A percentile compares a stretch with the other conserved stretches of the same genome.
Evolutionary conservation across 2,113 vertebrate genomes (phyloP).

Genomic region (Petrocephalus zakoni): DNA sequence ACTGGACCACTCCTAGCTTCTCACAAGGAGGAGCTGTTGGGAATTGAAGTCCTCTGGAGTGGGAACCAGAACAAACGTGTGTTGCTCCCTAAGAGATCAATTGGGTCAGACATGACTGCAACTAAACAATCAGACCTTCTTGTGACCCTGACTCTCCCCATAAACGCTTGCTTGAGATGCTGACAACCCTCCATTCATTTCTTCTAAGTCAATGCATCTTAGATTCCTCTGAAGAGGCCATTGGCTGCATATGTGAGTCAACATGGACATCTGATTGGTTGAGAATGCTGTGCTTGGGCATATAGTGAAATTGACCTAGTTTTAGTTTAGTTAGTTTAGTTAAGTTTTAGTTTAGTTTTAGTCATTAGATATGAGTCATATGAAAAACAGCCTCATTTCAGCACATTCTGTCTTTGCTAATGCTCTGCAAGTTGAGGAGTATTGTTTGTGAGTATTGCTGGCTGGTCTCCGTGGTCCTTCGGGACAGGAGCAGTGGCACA

Average conservation of each 20-base stretch:
- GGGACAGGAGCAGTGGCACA: background rate
- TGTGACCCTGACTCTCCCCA: too few species aligned
- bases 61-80: background rate
- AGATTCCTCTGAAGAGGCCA: background rate
- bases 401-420: background rate
- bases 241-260: background rate
- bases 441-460: background rate
- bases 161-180: background rate
- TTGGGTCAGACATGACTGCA: background rate
- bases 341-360: too few species aligned
- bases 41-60: background rate
- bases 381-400: background rate
- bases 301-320: background rate
- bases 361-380: background rate
- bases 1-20: background rate
- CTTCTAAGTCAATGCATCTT: background rate
- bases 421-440: background rate
- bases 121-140: conserved; percentile 1
- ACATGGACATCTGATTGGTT: background rate
- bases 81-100: background rate
- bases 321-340: too few species aligned
- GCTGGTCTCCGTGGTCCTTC: background rate
- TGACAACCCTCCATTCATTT: background rate
- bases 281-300: background rate
- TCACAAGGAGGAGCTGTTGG: background rate